Conservation (phyloP, 1,140 invertebrate genomes). For the Saccostrea echinata region DNA sequence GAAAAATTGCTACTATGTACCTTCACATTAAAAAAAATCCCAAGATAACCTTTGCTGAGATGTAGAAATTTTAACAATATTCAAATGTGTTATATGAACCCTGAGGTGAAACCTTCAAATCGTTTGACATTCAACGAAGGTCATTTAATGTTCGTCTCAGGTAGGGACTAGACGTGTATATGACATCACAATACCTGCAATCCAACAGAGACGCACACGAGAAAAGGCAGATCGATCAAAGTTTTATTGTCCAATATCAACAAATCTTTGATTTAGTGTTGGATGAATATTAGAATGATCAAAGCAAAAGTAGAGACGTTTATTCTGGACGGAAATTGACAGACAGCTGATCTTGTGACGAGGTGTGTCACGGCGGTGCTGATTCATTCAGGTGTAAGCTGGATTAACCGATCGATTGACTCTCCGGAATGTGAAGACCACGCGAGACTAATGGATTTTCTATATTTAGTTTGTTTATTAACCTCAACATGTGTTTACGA, state of each 20-base stretch:
- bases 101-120: slow-evolving; percentile 8
- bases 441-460: background rate
- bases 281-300: background rate
- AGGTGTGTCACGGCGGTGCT: background rate
- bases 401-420: background rate
- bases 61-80: background rate
- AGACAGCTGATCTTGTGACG: background rate
- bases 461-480: background rate
- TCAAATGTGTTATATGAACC: slow-evolving; percentile 8
- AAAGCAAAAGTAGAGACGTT: background rate
- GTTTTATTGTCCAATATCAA: background rate
- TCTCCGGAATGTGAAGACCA: background rate
- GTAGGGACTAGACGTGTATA: background rate
- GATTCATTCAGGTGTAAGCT: background rate
- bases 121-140: slow-evolving; percentile 26
- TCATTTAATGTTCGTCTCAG: slow-evolving; percentile 9
- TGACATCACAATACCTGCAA: background rate
- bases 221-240: background rate
- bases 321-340: background rate
- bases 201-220: background rate
- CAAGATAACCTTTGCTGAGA: background rate
- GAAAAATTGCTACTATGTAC: too few relatives aligned
- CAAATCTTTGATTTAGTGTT: background rate
- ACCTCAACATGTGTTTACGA: background rate
- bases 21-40: too few relatives aligned